Evolutionary conservation across 2,888 invertebrate genomes (phyloP).

Genomic region (Lampropteryx suffumata): DNA sequence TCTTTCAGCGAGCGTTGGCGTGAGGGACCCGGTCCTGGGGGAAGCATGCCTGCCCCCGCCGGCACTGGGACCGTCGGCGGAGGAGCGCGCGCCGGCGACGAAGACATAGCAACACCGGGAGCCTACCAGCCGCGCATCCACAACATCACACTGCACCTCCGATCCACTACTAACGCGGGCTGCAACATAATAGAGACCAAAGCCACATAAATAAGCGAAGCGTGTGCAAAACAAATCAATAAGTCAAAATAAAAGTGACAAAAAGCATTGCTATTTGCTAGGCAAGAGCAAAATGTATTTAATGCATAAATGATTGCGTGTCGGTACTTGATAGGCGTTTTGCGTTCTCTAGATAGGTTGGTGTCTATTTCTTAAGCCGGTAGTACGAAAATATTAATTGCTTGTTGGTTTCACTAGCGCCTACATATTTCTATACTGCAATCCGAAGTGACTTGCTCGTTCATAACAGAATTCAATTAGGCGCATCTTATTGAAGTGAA

Average conservation of each 20-base stretch:
- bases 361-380: neutral
- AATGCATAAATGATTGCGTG: slow-evolving; percentile 20
- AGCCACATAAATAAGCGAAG: slow-evolving; percentile 78
- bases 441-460: neutral
- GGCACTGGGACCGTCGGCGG: slow-evolving; percentile 52
- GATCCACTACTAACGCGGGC: slow-evolving; percentile 70
- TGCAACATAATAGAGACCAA: slow-evolving; percentile 76
- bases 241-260: slow-evolving; percentile 35
- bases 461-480: neutral
- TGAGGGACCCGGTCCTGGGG: slow-evolving; percentile 82
- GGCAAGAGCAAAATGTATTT: slow-evolving; percentile 18
- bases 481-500: neutral
- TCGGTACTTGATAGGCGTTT: neutral
- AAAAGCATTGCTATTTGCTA: slow-evolving; percentile 35
- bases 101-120: slow-evolving; percentile 57
- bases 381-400: no score
- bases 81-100: slow-evolving; percentile 71
- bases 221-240: slow-evolving; percentile 47
- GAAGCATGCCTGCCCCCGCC: slow-evolving; percentile 73
- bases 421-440: slow-evolving; percentile 4
- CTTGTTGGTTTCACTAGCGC: neutral
- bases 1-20: slow-evolving; percentile 90
- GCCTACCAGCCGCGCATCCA: slow-evolving; percentile 49
- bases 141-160: slow-evolving; percentile 61
- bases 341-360: neutral